Base-by-base conservation (phyloP, 2,888 invertebrate species). In the Drosophila imparisetae region DNA sequence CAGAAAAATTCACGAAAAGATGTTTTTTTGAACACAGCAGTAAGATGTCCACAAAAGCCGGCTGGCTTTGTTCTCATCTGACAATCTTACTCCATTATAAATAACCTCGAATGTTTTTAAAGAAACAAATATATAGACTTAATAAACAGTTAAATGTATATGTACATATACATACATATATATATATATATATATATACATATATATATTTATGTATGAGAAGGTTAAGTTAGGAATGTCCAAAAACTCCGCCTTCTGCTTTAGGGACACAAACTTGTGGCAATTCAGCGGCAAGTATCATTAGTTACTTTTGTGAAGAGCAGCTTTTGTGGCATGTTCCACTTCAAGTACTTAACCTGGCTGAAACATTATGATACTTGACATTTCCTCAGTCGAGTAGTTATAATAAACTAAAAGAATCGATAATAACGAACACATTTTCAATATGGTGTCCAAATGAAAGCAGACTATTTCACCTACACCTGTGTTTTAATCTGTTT, bases 1-100 rank as follows among this genome's bases (percentile, higher is more conserved):
- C 55, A 90, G 90, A 69, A 93, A 91, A 91, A 92, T 93, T 89
- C 71, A 93, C 30, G 93, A 93, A 60, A 93, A 93, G 76, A 90
- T 93, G 90, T 91, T 90, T 66, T 80, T 86, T 59, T 90, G 59
- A 80, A 32, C 50, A 55, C 13, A 21, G 13, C 18, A 53, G 32
- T 30, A 32, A 32, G 6, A 53, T 32, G 21, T 55, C 30, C 36
- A 57, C 55, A 50, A 50, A 58, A 75, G 58, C 61, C 60, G 54
- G 71, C 64, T 75, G 66, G 65, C 53, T 60, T 64, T 30, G 57
- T 66, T 60, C 53, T 60, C 18, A 38, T 68, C 24, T 13, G n/a
- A 27, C 66, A 52, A 57, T 72, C 53, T 53, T 42, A 54, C 57
- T 38, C 53, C 58, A 58, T 57, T 50, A 55, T 54, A 38, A 48